Evolutionary conservation across 23 tunicate species (phyloP).

Genomic region (Botrylloides violaceus): DNA sequence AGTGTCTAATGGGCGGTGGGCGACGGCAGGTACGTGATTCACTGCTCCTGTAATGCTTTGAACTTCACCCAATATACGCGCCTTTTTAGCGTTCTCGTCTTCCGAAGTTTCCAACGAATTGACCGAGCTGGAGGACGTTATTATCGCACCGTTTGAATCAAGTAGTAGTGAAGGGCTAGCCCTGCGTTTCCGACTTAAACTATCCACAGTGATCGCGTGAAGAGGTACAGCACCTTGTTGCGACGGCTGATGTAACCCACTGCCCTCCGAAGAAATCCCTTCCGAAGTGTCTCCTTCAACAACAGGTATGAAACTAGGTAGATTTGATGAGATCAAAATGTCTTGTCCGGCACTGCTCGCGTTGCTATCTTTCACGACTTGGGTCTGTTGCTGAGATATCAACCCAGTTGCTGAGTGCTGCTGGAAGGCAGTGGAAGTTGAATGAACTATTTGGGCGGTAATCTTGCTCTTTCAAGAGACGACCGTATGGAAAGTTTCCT

Average conservation of each 20-base stretch:
- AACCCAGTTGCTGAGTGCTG: constrained; percentile 20
- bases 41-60: constrained; percentile 12
- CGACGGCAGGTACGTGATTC: constrained; percentile 31
- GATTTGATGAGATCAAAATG: background rate
- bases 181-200: constrained; percentile 64
- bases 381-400: constrained; percentile 2
- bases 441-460: constrained; percentile 23
- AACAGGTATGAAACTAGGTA: background rate
- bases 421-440: constrained; percentile 31
- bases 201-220: constrained; percentile 46
- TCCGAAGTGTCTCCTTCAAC: background rate
- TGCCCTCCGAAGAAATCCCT: background rate
- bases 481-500: constrained; percentile 2
- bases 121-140: background rate
- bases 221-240: background rate
- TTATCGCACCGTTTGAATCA: constrained; percentile 12
- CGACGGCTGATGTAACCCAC: constrained; percentile 1
- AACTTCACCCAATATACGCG: constrained; percentile 8
- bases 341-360: background rate
- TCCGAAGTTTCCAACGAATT: background rate
- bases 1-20: constrained; percentile 22
- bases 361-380: background rate
- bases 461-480: constrained; percentile 9
- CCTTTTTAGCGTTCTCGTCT: constrained; percentile 27
- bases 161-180: constrained; percentile 35